Percentiles rank a stretch among this genome's conserved stretches.
These are phyloP conservation scores for Piscicola geometra DNA, from an alignment of 2,888 invertebrate species.

Conservation along the genomic window DNA sequence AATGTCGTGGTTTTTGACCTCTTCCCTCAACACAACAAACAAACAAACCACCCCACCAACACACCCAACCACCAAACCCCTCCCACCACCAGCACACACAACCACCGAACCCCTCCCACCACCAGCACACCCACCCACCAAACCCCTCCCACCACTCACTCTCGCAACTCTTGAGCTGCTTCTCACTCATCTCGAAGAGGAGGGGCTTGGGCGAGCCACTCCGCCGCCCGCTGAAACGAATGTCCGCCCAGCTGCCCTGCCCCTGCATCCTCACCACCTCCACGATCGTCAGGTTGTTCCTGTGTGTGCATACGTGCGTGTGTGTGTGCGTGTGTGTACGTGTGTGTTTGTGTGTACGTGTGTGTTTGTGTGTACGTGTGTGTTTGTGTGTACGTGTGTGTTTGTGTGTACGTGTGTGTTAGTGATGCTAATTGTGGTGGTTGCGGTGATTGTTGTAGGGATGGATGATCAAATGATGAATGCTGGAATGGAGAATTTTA, in stretches of 20 bases:
- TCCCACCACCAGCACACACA: constrained; percentile 2
- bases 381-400: too few relatives aligned
- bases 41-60: background rate
- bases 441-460: too few relatives aligned
- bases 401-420: too few relatives aligned
- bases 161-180: constrained; percentile 64
- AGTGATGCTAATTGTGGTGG: too few relatives aligned
- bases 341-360: too few relatives aligned
- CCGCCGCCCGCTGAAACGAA: constrained; percentile 80
- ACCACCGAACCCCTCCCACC: background rate
- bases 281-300: constrained; percentile 87
- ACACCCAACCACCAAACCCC: background rate
- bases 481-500: too few relatives aligned
- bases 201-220: constrained; percentile 73
- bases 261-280: constrained; percentile 79
- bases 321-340: background rate
- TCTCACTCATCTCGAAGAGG: constrained; percentile 73
- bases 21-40: too few relatives aligned
- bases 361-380: too few relatives aligned
- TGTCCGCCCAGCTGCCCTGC: constrained; percentile 76
- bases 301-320: constrained; percentile 49
- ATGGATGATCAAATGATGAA: too few relatives aligned
- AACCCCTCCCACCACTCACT: constrained; percentile 55
- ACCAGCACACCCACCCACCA: background rate
- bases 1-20: too few relatives aligned